A percentile compares a stretch with the other conserved stretches of the same genome.
These are phyloP conservation scores for Siniperca undulata DNA, from an alignment of 2,797 vertebrate species.

Conservation along the genomic window DNA sequence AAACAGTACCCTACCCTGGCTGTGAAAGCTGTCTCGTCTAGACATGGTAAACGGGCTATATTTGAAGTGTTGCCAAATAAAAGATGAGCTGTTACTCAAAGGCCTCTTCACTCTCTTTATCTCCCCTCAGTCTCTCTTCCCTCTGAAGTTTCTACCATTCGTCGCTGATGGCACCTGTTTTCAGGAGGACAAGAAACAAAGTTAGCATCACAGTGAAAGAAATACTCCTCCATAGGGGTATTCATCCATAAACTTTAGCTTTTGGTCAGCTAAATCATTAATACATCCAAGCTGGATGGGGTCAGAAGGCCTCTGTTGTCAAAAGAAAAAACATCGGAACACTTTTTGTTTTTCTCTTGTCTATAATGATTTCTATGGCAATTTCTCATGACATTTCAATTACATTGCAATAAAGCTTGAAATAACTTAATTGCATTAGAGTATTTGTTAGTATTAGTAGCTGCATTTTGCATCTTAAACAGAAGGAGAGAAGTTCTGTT, in stretches of 20 bases:
- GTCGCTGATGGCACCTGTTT: conserved; percentile 69
- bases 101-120: conserved; percentile 68
- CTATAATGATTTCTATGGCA: neutral
- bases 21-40: conserved; percentile 79
- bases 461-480: neutral
- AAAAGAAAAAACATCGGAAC: neutral
- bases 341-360: neutral
- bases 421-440: neutral
- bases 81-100: conserved; percentile 79
- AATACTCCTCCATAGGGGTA: neutral
- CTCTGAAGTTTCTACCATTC: conserved; percentile 65
- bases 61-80: conserved; percentile 82
- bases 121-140: conserved; percentile 54
- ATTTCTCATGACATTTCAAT: conserved; percentile 7
- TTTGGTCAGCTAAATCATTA: conserved; percentile 27
- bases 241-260: conserved; percentile 3
- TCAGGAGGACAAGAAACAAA: conserved; percentile 49
- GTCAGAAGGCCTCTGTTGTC: neutral
- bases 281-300: neutral
- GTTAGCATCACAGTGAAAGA: conserved; percentile 26
- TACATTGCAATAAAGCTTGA: neutral
- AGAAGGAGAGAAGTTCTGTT: neutral
- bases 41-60: conserved; percentile 77
- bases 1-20: conserved; percentile 49
- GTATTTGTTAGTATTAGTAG: neutral